A percentile compares a stretch with the other conserved stretches of the same genome.
Evolutionary conservation across 2,888 invertebrate genomes (phyloP).

Genomic region (Drosophila mimica): DNA sequence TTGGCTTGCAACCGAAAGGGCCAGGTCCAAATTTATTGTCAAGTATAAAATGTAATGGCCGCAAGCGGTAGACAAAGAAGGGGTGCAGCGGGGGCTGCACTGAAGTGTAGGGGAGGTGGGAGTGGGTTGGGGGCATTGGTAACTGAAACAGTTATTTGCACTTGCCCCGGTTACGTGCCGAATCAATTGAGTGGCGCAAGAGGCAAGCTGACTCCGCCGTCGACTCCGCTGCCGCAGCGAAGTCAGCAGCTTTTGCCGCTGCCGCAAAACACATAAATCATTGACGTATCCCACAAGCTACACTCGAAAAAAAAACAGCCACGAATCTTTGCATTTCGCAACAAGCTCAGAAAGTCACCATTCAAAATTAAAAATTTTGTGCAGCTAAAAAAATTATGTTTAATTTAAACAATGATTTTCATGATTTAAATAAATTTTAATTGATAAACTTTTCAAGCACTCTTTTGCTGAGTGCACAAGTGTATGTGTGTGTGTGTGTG

Average conservation of each 20-base stretch:
- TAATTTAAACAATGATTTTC: not conserved
- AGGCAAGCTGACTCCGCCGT: conserved; percentile 5
- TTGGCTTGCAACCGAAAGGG: conserved; percentile 25
- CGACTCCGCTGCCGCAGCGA: not conserved
- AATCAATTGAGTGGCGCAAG: conserved; percentile 70
- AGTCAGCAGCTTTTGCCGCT: conserved; percentile 4
- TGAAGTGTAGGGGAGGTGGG: not conserved
- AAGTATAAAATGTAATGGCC: conserved; percentile 76
- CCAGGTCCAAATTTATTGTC: conserved; percentile 73
- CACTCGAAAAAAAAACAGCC: not conserved
- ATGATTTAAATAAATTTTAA: not conserved
- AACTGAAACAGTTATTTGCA: conserved; percentile 79
- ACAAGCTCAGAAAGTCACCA: not conserved
- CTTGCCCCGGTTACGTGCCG: conserved; percentile 76
- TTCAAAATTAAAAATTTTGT: not conserved
- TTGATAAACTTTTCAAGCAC: not conserved
- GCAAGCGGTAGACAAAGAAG: conserved; percentile 1
- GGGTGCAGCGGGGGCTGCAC: not conserved
- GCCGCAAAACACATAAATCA: conserved; percentile 68
- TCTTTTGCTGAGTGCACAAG: not conserved
- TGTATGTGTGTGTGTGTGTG: conserved; percentile 4
- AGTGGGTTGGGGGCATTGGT: conserved; percentile 2
- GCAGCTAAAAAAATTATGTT: not conserved
- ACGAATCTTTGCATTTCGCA: not conserved
- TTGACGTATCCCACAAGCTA: conserved; percentile 53